phyloP scores from a whole-genome alignment of 2,113 vertebrate genomes.

The Zapornia atra region DNA sequence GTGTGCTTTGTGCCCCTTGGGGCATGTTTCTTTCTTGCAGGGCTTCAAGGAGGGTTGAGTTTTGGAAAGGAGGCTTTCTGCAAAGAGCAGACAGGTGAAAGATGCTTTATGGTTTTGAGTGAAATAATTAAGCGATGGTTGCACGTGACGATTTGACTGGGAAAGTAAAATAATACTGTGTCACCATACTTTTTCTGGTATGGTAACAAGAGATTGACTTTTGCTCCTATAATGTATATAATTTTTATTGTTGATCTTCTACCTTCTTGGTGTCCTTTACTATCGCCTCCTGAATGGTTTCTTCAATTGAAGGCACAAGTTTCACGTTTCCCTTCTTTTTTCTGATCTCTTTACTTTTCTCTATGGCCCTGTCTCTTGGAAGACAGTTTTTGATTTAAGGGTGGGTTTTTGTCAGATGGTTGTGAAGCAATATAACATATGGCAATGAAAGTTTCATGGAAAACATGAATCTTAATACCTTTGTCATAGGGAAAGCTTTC shows the following conservation, averaged over 20 bases:
- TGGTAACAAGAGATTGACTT: not conserved
- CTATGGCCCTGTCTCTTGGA: not conserved
- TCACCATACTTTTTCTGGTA: not conserved
- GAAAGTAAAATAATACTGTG: not conserved
- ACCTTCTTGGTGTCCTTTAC: not conserved
- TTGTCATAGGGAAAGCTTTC: not conserved
- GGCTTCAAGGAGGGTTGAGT: not conserved
- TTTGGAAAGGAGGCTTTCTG: not conserved
- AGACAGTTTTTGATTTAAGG: not conserved
- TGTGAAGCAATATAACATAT: not conserved
- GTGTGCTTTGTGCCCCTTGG: not conserved
- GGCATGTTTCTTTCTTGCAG: rapidly evolving
- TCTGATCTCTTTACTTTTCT: not conserved
- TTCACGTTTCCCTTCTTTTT: not conserved
- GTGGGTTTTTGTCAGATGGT: not conserved
- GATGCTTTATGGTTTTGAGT: not conserved
- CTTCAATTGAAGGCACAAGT: not conserved
- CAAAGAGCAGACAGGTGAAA: not conserved
- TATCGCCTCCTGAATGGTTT: not conserved
- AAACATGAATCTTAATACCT: not conserved
- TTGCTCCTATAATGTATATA: not conserved
- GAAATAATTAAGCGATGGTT: not conserved
- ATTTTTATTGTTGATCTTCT: not conserved
- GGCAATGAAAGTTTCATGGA: not conserved
- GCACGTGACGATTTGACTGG: not conserved